Evolutionary conservation across 2,888 invertebrate species (phyloP), one percentile per base, ranked within the genome.

Genomic region (Eupeodes luniger): DNA sequence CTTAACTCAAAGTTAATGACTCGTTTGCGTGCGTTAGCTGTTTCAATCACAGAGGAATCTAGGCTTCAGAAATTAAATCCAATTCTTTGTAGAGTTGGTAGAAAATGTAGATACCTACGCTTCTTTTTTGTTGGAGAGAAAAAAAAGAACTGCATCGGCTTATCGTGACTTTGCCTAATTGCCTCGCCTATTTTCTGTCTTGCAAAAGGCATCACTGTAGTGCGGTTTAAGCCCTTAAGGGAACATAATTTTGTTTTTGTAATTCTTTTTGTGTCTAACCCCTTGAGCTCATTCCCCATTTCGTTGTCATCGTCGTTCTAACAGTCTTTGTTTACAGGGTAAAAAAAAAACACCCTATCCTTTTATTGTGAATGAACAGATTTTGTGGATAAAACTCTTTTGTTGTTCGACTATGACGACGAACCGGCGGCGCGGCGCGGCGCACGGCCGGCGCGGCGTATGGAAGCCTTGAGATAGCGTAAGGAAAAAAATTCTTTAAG

Each of bases 161-260:
- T 57, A 40, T 62, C 76, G 76, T 69, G 66, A 72, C 76, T 83
- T 66, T 27, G 76, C 66, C 55, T 87, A 87, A 87, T 87, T 83
- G 79, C 72, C 62, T 27, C 55, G 40, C 44, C 44, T 57, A 27
- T 55, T 62, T 44, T 49, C 57, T 12, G 57, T 69, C 55, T 55
- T 40, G 11, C 14, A 3, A 7, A 40, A 27, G 27, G 36, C 40
- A 44, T 44, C 53, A 53, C 7, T 9, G 12, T 7, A 70, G 40
- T 44, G 55, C 14, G 55, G 27, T 47, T 40, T 14, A 14, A 70
- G 19, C 57, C 61, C 40, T 80, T 72, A 74, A 80, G 66, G 78
- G 61, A 80, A 77, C 69, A 87, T 87, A 64, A 78, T 64, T 70
- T 55, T 57, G 76, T 70, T 55, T 57, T 76, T 82, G 74, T 69